Evolutionary conservation across 2,888 invertebrate species (phyloP), one percentile per base, ranked within the genome.

Genomic region (Drosophila putrida): DNA sequence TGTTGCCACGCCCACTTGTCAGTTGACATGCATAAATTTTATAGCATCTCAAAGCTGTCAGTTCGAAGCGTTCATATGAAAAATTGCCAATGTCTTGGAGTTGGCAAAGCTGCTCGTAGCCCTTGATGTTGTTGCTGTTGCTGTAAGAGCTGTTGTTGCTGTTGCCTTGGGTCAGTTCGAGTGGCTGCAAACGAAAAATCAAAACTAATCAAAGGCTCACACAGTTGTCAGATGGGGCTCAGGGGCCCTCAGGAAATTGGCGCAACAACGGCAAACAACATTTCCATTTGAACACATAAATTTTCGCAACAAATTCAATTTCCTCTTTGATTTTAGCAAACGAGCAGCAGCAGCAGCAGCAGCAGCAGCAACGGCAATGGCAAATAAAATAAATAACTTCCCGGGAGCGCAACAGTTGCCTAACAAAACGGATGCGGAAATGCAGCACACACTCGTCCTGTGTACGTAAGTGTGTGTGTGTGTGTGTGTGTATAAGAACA

Each of bases 261-360:
- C 78, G 74, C 76, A 77, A 72, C 81, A 78, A 85, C 74, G 69
- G 85, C 84, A 87, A 85, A 85, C 75, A 82, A 81, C 81, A 82
- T 85, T 85, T 84, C 87, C 85, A 85, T 85, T 84, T 69, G 77
- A 84, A 69, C 79, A 85, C 84, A 85, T 87, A 85, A 81, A 85
- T 87, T 85, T 85, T 84, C 81, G 74, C 87, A 84, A 86, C 84
- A 82, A 88, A 82, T 86, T 87, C 86, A 87, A 88, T 88, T 88
- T 86, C 88, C 88, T 83, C 86, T 84, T 85, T 85, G 85, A 85
- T 85, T 85, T 87, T 80, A 82, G 87, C 79, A 87, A 85, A 76
- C 84, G 81, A 84, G 82, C 80, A 75, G 71, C 50, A 51, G 65
- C 59, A 60, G 28, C 39, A 65, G 58, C 51, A 54, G 61, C 49